phyloP scores from a whole-genome alignment of 2,888 invertebrate genomes.

The Fragum sueziense region DNA sequence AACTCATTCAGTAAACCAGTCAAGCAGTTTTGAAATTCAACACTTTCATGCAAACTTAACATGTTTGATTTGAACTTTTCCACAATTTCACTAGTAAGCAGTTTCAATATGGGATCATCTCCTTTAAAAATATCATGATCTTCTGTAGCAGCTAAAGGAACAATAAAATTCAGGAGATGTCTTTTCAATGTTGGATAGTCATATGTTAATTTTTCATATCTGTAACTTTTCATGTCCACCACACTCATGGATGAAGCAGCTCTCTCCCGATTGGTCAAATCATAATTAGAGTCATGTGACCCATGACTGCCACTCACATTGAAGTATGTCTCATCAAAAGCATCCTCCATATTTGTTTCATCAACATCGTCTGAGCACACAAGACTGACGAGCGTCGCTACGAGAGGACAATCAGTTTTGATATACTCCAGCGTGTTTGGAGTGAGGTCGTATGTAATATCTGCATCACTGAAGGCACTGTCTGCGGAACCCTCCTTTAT shows the following conservation, averaged over 20 bases:
- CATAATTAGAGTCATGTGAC: constrained; percentile 29
- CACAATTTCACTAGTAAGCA: constrained; percentile 74
- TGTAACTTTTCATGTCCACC: constrained; percentile 77
- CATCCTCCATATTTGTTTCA: constrained; percentile 66
- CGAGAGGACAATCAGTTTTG: constrained; percentile 73
- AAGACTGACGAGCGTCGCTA: constrained; percentile 78
- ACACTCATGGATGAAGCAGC: constrained; percentile 74
- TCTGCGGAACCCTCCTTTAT: constrained; percentile 26
- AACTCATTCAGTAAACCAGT: constrained; percentile 69
- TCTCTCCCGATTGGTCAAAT: constrained; percentile 45
- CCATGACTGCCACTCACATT: constrained; percentile 45
- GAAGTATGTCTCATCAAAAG: constrained; percentile 72
- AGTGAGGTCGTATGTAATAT: constrained; percentile 68
- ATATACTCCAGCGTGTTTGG: constrained; percentile 78
- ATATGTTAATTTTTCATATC: constrained; percentile 74
- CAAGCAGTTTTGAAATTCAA: constrained; percentile 68
- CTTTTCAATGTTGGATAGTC: constrained; percentile 76
- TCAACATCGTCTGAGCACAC: constrained; percentile 77
- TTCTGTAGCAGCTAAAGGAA: constrained; percentile 75
- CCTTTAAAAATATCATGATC: constrained; percentile 73
- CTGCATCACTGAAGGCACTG: constrained; percentile 26
- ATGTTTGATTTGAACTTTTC: constrained; percentile 74
- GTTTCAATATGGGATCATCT: constrained; percentile 74
- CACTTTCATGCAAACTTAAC: constrained; percentile 73
- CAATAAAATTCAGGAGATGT: constrained; percentile 73